Conservation (phyloP, 2,797 vertebrate genomes). For the Myotis vivesi region DNA sequence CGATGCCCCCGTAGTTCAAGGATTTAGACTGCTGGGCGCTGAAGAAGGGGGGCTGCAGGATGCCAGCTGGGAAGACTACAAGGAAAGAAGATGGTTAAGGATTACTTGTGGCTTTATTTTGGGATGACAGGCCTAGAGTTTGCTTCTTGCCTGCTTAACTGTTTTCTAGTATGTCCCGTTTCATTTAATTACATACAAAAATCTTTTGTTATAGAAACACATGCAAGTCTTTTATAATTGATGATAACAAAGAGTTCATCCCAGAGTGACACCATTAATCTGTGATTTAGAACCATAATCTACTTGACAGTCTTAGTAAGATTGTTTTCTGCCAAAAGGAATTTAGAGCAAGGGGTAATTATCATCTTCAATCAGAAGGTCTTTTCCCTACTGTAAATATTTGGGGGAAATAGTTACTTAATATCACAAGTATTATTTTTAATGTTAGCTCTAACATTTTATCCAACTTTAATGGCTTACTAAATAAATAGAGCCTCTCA, state of each 20-base stretch:
- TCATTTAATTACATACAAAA: not conserved
- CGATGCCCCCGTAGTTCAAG: conserved; percentile 95
- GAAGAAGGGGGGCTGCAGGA: conserved; percentile 97
- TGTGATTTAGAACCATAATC: not conserved
- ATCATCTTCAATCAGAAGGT: not conserved
- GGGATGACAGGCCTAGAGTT: accelerated
- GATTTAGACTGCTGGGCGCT: conserved; percentile 92
- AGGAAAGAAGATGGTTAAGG: conserved; percentile 22
- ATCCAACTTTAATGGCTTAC: not conserved
- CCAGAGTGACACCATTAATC: not conserved
- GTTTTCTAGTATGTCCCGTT: not conserved
- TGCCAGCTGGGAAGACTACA: conserved; percentile 96
- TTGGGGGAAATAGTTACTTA: conserved; percentile 15
- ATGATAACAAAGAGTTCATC: not conserved
- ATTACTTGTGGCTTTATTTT: not conserved
- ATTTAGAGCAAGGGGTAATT: not conserved
- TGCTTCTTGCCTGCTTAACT: not conserved
- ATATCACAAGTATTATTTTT: not conserved
- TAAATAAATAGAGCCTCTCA: not conserved
- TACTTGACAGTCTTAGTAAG: not conserved
- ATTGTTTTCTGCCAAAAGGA: not conserved
- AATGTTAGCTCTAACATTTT: not conserved
- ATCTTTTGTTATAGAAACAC: not conserved
- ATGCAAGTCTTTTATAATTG: not conserved
- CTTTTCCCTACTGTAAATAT: not conserved